Conservation (phyloP, 1,140 invertebrate species). For the Cherax quadricarinatus region DNA sequence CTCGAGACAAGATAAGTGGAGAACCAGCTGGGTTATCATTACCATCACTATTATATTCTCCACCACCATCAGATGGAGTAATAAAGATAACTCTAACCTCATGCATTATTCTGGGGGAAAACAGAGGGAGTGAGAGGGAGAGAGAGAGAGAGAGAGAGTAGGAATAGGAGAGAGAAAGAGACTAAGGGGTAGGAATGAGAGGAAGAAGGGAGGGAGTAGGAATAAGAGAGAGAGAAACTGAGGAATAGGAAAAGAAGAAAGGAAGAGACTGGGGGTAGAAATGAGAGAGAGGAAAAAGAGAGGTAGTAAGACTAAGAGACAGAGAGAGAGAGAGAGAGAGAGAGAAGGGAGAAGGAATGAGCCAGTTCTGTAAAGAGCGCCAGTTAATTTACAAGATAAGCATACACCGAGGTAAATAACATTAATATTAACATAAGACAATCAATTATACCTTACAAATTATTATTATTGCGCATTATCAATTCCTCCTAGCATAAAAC, state of each 20-base stretch:
- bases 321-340: constrained; percentile 2
- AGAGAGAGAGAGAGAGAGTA: neutral
- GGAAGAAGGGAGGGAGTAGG: no score
- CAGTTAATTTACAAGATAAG: no score
- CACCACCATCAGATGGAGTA: constrained; percentile 15
- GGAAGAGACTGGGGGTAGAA: no score
- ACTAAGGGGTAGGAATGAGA: no score
- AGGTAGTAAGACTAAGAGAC: neutral
- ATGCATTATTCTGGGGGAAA: neutral
- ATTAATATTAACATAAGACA: no score
- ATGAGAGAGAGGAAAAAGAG: neutral
- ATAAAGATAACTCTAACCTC: constrained; percentile 29
- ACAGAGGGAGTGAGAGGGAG: constrained; percentile 9
- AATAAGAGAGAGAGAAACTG: neutral
- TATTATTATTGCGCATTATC: no score
- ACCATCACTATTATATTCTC: constrained; percentile 39
- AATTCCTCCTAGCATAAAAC: no score
- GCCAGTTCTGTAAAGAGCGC: no score
- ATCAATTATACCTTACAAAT: no score
- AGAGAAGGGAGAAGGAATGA: neutral
- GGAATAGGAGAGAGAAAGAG: neutral
- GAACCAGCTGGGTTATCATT: neutral
- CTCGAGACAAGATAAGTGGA: constrained; percentile 34
- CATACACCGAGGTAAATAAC: no score
- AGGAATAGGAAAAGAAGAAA: neutral